Conservation (phyloP, 1,140 invertebrate species). For the Diabrotica virgifera region DNA sequence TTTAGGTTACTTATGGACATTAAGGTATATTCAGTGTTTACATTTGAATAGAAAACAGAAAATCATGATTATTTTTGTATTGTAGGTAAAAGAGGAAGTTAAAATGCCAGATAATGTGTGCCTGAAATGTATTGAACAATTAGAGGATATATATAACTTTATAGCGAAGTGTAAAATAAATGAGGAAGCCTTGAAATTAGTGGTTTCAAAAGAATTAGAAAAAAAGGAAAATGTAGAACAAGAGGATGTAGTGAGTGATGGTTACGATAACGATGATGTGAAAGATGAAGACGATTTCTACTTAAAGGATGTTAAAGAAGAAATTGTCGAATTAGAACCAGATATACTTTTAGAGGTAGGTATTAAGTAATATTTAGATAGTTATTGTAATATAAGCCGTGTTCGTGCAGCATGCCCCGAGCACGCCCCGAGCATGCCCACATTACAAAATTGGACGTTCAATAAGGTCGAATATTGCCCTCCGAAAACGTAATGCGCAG, state of each 20-base stretch:
- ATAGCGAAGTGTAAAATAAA: constrained; percentile 10
- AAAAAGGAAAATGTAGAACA: neutral
- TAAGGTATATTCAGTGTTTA: constrained; percentile 4
- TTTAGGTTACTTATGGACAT: neutral
- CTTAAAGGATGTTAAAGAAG: neutral
- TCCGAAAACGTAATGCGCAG: too few species aligned
- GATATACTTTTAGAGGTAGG: neutral
- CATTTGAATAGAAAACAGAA: neutral
- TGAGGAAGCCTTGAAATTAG: neutral
- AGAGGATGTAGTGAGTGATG: neutral
- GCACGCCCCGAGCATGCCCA: too few species aligned
- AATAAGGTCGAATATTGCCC: too few species aligned
- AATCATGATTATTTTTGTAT: neutral
- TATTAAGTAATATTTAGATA: too few species aligned
- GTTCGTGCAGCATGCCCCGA: too few species aligned
- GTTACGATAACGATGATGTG: constrained; percentile 5
- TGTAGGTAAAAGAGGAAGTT: constrained; percentile 9
- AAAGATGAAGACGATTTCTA: constrained; percentile 5
- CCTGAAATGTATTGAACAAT: neutral
- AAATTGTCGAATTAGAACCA: neutral
- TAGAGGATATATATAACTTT: constrained; percentile 9
- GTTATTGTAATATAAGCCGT: too few species aligned
- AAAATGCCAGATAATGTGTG: constrained; percentile 10
- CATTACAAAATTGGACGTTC: too few species aligned
- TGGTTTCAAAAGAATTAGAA: neutral